Evolutionary conservation across 2,888 invertebrate species (phyloP), one percentile per base, ranked within the genome.

Genomic region (Timandra comae): DNA sequence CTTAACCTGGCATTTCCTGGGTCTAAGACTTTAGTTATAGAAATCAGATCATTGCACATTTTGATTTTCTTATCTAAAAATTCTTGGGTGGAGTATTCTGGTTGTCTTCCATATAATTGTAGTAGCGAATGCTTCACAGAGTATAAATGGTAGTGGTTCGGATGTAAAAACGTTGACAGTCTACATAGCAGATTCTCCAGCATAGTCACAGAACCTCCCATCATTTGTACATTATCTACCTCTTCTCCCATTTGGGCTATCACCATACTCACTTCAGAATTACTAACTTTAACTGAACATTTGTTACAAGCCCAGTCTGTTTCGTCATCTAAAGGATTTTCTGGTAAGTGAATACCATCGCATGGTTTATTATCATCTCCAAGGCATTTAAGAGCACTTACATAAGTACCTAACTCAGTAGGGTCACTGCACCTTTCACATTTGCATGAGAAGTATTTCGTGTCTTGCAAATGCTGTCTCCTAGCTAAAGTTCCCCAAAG

Each of bases 401-500:
- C 74, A 58, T 91, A 90, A 1, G 93, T 93, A 0, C 91, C 92
- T 11, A 93, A 64, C 70, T 95, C 95, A 0, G 93, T 93, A n/a
- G 93, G 91, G 70, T 95, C 95, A 22, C 82, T 70, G 52, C 95
- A 95, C 44, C 95, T 88, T 31, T 77, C 63, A 63, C 95, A 95
- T 49, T 77, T 79, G 46, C 95, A 95, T 1, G 85, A 68, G 49
- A 95, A 95, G 61, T 93, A 94, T 73, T 95, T 95, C 0, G 93
- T 92, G 38, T 91, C 89, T 46, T 87, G 84, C 11, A 95, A 78
- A 76, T 95, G 95, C 47, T 93, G 92, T 39, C 93, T 88, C 45
- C 96, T 87, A 21, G 91, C 90, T 63, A 91, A 91, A 0, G 95
- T 95, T 1, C 94, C 93, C 96, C 96, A 96, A 38, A 96, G 72